Evolutionary conservation across 1,140 invertebrate species (phyloP).

Genomic region (Drosophila murphyi): DNA sequence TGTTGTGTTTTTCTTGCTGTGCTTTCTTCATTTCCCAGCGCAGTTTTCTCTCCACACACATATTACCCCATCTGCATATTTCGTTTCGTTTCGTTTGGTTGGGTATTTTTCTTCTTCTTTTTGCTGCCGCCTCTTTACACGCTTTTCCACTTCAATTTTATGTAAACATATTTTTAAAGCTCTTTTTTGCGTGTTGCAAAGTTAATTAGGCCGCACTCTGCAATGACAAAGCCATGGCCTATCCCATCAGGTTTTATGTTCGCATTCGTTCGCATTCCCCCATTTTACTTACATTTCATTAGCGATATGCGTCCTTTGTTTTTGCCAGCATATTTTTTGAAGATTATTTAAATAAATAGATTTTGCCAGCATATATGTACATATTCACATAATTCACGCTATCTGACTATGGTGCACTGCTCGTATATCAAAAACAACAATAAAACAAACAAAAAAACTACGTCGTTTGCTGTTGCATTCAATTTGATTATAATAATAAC

Average conservation of each 20-base stretch:
- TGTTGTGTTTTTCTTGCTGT: slow-evolving; percentile 47
- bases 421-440: slow-evolving; percentile 24
- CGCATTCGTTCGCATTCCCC: slow-evolving; percentile 42
- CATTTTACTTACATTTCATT: slow-evolving; percentile 23
- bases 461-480: slow-evolving; percentile 62
- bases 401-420: slow-evolving; percentile 42
- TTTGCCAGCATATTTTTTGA: slow-evolving; percentile 49
- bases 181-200: slow-evolving; percentile 62
- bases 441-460: slow-evolving; percentile 12
- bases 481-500: slow-evolving; percentile 58
- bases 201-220: slow-evolving; percentile 70
- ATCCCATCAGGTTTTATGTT: slow-evolving; percentile 50
- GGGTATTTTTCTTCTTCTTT: slow-evolving; percentile 1
- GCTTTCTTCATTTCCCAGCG: slow-evolving; percentile 58
- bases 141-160: slow-evolving; percentile 69
- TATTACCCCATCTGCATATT: slow-evolving; percentile 50
- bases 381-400: slow-evolving; percentile 55
- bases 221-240: slow-evolving; percentile 47
- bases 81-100: slow-evolving; percentile 38
- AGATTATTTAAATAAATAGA: slow-evolving; percentile 45
- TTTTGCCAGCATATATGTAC: slow-evolving; percentile 25
- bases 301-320: slow-evolving; percentile 43
- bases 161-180: slow-evolving; percentile 71
- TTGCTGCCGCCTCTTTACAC: slow-evolving; percentile 51
- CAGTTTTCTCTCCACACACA: slow-evolving; percentile 52